Conservation (phyloP, 1,140 invertebrate species). For the Ceratitis capitata region DNA sequence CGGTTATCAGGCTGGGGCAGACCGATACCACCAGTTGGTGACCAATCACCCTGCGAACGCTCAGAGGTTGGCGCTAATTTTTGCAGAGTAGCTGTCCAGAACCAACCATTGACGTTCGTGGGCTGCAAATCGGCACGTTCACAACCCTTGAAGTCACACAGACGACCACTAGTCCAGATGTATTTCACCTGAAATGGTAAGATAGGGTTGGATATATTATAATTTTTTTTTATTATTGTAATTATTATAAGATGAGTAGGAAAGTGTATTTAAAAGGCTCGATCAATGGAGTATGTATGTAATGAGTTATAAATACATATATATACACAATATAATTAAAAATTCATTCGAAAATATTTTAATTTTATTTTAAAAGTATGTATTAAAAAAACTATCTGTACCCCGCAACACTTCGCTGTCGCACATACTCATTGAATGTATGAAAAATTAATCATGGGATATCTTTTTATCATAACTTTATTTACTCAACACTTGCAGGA, state of each 20-base stretch:
- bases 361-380: no score
- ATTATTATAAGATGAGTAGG: no score
- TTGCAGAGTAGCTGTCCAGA: slow-evolving; percentile 85
- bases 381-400: no score
- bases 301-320: background rate
- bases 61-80: slow-evolving; percentile 81
- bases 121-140: slow-evolving; percentile 81
- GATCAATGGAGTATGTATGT: background rate
- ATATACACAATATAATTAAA: background rate
- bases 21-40: slow-evolving; percentile 79
- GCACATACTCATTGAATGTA: no score
- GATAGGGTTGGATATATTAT: background rate
- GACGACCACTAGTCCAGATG: slow-evolving; percentile 86
- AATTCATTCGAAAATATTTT: background rate
- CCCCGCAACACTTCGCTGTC: no score
- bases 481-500: no score
- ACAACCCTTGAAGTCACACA: slow-evolving; percentile 86
- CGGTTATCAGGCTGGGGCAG: slow-evolving; percentile 85
- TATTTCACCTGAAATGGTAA: slow-evolving; percentile 69
- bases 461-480: no score
- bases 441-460: no score
- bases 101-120: slow-evolving; percentile 83
- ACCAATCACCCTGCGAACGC: slow-evolving; percentile 84
- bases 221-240: background rate
- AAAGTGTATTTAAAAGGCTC: background rate